Conservation (phyloP, 2,797 vertebrate genomes). For the Mergus octosetaceus region DNA sequence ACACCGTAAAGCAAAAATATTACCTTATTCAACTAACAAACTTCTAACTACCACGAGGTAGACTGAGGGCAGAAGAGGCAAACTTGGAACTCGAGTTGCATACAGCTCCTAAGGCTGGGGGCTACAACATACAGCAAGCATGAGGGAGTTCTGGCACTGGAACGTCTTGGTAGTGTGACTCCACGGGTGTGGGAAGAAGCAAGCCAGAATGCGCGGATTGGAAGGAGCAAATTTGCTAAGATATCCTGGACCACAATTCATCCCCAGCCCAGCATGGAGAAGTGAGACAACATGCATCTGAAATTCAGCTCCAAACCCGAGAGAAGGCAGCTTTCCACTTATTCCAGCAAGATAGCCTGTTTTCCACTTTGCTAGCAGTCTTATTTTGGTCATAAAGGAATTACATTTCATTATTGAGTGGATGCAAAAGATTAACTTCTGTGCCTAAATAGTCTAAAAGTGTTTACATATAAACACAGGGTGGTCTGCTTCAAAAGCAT, state of each 20-base stretch:
- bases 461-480: constrained; percentile 70
- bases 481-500: constrained; percentile 66
- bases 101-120: background rate
- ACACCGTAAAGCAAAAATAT: fast-evolving
- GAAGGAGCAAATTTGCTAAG: background rate
- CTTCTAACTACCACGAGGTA: background rate
- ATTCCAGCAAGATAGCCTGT: background rate
- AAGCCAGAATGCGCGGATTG: background rate
- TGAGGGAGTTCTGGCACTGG: background rate
- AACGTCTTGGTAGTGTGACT: background rate
- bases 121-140: background rate
- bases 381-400: background rate
- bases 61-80: background rate
- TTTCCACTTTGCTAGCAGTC: background rate
- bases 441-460: constrained; percentile 57
- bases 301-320: background rate
- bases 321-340: background rate
- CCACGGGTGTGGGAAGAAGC: background rate
- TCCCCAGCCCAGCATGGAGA: background rate
- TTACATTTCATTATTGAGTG: constrained; percentile 9
- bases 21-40: background rate
- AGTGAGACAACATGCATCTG: background rate
- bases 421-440: constrained; percentile 59
- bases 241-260: background rate
- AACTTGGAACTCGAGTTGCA: background rate